phyloP scores from a whole-genome alignment of 2,113 vertebrate species.

The Nycticebus coucang region DNA sequence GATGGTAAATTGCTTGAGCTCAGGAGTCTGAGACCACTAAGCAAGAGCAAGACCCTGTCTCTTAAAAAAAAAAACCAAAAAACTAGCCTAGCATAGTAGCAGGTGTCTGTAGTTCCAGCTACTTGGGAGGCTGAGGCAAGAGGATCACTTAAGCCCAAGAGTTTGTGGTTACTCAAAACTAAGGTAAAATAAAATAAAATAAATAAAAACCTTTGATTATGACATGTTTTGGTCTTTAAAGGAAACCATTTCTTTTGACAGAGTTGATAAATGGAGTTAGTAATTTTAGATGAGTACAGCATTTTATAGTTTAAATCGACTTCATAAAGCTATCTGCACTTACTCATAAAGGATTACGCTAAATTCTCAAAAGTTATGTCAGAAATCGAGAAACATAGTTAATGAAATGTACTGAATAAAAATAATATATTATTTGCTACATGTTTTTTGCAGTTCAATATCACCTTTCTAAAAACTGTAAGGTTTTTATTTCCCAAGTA shows the following conservation, averaged over 20 bases:
- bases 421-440: slow-evolving; percentile 15
- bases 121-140: too few relatives aligned
- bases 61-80: too few relatives aligned
- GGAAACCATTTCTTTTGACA: not conserved
- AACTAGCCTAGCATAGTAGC: too few relatives aligned
- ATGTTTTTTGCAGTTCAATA: not conserved
- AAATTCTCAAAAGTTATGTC: slow-evolving; percentile 25
- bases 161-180: too few relatives aligned
- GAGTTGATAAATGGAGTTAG: not conserved
- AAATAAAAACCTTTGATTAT: not conserved
- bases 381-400: not conserved
- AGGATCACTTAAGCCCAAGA: too few relatives aligned
- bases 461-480: not conserved
- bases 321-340: not conserved
- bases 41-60: too few relatives aligned
- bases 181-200: too few relatives aligned
- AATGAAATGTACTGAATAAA: not conserved
- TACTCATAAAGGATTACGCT: not conserved
- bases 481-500: not conserved
- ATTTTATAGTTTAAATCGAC: not conserved
- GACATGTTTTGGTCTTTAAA: not conserved
- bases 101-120: too few relatives aligned
- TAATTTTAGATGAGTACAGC: slow-evolving; percentile 26
- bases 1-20: too few relatives aligned
- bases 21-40: too few relatives aligned